Base-by-base conservation (phyloP, 2,888 invertebrate genomes). In the Himalopsyche anomala region DNA sequence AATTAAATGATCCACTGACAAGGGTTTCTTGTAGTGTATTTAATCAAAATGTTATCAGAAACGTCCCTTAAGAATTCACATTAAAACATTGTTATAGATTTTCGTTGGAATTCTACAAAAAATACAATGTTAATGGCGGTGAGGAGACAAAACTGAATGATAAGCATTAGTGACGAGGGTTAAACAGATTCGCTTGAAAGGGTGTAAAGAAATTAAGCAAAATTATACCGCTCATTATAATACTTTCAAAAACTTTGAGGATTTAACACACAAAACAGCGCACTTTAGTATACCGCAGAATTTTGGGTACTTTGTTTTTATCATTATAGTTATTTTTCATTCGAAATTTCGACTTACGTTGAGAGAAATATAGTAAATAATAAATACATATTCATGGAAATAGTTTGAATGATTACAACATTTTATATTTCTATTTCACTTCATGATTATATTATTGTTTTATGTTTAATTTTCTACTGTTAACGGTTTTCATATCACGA, bases 151-250 rank as follows among this genome's bases (percentile, higher is more conserved):
- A 62, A n/a, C 28, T 19, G 19, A 62, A 28, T 62, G 62, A 62
- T 62, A 62, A 62, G 62, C 19, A n/a, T 19, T 6, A 62, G 62
- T 62, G 62, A 62, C 62, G 19, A 62, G 62, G 62, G 62, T 62
- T 62, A 4, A 62, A 62, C 62, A 62, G 62, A 62, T 62, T 62
- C 3, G n/a, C 28, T 62, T 62, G 19, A 62, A 62, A 62, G 62
- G 62, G 62, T 62, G 62, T 62, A 28, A 62, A 62, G 62, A 62
- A 62, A 19, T 62, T 62, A 8, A 56, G 11, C 28, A 62, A 19
- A 62, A n/a, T n/a, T n/a, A 62, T 62, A 19, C 62, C 28, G 8
- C 62, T 62, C 19, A 62, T 62, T 19, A 62, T 19, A 19, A 62
- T 19, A 12, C 19, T 62, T 62, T 62, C 11, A 19, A 62, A 62